phyloP scores from a whole-genome alignment of 2,797 vertebrate species.

The Gila robusta region DNA sequence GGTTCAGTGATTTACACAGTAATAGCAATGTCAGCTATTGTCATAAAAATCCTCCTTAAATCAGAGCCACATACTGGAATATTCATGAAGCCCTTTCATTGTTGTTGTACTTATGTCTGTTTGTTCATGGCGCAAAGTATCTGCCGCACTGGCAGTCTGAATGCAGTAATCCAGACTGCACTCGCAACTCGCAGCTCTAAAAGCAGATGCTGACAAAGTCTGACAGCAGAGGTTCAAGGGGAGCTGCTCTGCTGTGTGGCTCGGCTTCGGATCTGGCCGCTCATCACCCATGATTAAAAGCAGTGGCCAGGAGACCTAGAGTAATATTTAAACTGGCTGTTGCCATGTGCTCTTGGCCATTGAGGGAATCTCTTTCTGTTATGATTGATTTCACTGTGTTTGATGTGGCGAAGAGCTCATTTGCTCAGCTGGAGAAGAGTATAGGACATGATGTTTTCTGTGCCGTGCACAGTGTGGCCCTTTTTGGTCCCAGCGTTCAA shows the following conservation, averaged over 20 bases:
- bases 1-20: background rate
- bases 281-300: conserved; percentile 37
- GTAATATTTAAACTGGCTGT: conserved; percentile 42
- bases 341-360: conserved; percentile 34
- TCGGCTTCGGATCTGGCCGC: conserved; percentile 8
- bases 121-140: background rate
- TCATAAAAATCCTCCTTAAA: conserved; percentile 28
- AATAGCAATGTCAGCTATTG: conserved; percentile 15
- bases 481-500: conserved; percentile 11
- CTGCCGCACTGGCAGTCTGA: background rate
- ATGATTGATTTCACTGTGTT: conserved; percentile 37
- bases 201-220: background rate
- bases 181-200: conserved; percentile 20
- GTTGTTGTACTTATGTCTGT: conserved; percentile 1
- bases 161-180: background rate
- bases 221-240: conserved; percentile 10
- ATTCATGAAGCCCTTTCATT: conserved; percentile 45
- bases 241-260: conserved; percentile 3
- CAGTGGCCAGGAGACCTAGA: conserved; percentile 29
- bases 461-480: background rate
- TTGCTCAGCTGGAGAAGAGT: conserved; percentile 32
- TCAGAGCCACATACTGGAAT: conserved; percentile 30
- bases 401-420: conserved; percentile 36
- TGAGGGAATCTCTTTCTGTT: conserved; percentile 29
- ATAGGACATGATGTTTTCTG: conserved; percentile 24